phyloP scores from a whole-genome alignment of 2,113 vertebrate genomes.

The Elaphurus davidianus region DNA sequence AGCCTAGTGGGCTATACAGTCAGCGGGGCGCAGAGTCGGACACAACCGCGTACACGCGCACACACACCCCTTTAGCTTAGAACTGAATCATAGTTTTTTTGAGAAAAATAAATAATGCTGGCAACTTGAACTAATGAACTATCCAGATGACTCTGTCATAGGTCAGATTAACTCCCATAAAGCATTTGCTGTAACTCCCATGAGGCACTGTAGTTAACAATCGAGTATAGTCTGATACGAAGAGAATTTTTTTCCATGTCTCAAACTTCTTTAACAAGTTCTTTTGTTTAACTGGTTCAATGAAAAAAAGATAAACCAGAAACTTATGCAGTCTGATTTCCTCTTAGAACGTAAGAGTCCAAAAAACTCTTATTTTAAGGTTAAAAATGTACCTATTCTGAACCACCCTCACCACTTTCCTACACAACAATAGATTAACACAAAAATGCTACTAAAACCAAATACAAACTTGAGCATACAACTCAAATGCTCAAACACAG shows the following conservation, averaged over 20 bases:
- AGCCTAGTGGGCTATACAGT: background rate
- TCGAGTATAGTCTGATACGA: background rate
- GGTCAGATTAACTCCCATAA: background rate
- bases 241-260: background rate
- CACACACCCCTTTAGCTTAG: background rate
- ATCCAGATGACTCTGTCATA: background rate
- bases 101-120: background rate
- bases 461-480: background rate
- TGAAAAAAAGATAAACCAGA: background rate
- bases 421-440: background rate
- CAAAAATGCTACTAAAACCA: background rate
- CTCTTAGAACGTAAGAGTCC: background rate
- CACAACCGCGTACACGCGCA: accelerated
- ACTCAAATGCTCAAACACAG: background rate
- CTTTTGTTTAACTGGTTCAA: background rate
- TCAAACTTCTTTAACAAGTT: background rate
- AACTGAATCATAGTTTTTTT: background rate
- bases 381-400: background rate
- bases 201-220: background rate
- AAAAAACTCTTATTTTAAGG: background rate
- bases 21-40: background rate
- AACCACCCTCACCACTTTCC: background rate
- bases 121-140: background rate
- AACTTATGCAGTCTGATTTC: background rate
- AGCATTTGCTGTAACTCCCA: background rate